These are phyloP conservation scores for Pipra filicauda DNA, from an alignment of 2,113 vertebrate species.

Conservation along the genomic window DNA sequence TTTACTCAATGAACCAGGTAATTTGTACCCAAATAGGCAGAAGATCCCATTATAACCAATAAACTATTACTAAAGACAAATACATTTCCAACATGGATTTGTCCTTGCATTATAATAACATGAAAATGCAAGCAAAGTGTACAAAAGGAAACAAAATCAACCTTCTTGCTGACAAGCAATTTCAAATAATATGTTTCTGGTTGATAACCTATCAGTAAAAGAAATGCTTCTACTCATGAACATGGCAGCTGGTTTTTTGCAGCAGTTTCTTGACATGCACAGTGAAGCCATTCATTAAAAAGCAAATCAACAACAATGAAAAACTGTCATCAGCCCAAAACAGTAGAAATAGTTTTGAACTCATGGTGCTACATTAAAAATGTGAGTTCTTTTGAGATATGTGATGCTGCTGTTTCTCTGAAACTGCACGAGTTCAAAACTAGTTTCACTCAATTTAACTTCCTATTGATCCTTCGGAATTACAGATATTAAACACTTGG, in stretches of 20 bases:
- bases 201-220: conserved; percentile 49
- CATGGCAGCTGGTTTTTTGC: background rate
- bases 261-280: conserved; percentile 43
- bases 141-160: background rate
- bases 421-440: conserved; percentile 67
- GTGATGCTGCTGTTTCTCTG: conserved; percentile 57
- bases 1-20: background rate
- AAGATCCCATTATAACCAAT: background rate
- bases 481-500: conserved; percentile 77
- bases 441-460: conserved; percentile 76
- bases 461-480: conserved; percentile 74
- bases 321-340: background rate
- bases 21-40: background rate
- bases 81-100: background rate
- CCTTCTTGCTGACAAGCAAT: background rate
- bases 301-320: conserved; percentile 9
- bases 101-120: background rate
- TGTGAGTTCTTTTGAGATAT: conserved; percentile 60
- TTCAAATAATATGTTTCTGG: conserved; percentile 8
- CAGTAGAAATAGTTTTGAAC: conserved; percentile 56
- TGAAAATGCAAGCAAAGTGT: background rate
- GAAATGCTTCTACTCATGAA: conserved; percentile 27
- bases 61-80: background rate
- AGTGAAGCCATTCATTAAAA: conserved; percentile 48
- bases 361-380: conserved; percentile 44